phyloP scores from a whole-genome alignment of 1,140 invertebrate genomes.

The Cyclargus thomasi region DNA sequence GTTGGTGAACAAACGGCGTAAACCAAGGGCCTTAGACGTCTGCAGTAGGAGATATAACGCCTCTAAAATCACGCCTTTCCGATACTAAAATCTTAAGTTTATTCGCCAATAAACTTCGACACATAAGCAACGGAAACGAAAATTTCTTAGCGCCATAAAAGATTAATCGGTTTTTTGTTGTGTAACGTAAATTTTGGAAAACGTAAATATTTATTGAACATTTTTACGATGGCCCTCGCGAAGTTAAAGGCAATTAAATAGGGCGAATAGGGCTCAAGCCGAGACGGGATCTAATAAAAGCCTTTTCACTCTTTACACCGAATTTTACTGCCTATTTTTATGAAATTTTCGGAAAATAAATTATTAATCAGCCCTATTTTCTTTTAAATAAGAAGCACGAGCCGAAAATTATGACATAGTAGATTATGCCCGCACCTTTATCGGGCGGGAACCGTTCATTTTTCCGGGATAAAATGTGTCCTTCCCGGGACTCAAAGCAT shows the following conservation, averaged over 20 bases:
- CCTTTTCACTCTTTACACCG: slow-evolving; percentile 3
- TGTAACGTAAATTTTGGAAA: slow-evolving; percentile 5
- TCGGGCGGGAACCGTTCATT: too few relatives aligned
- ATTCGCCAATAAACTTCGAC: background rate
- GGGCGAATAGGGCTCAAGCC: slow-evolving; percentile 1
- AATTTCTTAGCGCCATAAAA: background rate
- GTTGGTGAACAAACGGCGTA: too few relatives aligned
- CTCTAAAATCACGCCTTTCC: background rate
- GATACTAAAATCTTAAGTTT: background rate
- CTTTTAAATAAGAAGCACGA: too few relatives aligned
- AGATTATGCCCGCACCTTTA: too few relatives aligned
- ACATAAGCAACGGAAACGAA: background rate
- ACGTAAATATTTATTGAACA: slow-evolving; percentile 11
- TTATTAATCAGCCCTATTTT: background rate
- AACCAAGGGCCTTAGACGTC: too few relatives aligned
- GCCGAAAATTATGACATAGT: too few relatives aligned
- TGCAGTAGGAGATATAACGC: background rate
- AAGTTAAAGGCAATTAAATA: slow-evolving; percentile 14
- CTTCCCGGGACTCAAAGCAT: too few relatives aligned
- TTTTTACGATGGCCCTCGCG: slow-evolving; percentile 10
- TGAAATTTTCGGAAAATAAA: background rate
- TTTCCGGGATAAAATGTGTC: too few relatives aligned
- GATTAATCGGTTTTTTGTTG: slow-evolving; percentile 10
- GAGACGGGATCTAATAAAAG: slow-evolving; percentile 1
- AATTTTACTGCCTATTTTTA: background rate